Conservation (phyloP, 2,888 invertebrate genomes). For the Clunio marinus region DNA sequence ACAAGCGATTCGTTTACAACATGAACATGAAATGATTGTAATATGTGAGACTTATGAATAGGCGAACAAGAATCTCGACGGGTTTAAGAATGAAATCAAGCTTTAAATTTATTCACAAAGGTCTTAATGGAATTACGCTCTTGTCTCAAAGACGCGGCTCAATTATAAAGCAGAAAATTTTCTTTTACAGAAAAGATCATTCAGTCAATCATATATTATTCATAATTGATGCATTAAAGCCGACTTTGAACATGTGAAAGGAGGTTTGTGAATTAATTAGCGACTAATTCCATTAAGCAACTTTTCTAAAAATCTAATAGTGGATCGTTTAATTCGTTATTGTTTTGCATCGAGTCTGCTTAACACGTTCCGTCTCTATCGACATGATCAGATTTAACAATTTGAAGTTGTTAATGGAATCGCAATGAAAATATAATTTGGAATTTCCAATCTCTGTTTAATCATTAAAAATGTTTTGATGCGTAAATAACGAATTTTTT, state of each 20-base stretch:
- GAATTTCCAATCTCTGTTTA: too few species aligned
- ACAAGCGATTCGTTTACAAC: slow-evolving; percentile 1
- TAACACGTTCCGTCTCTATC: too few species aligned
- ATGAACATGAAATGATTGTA: slow-evolving; percentile 25
- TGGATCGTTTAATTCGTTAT: too few species aligned
- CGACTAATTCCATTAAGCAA: slow-evolving; percentile 22
- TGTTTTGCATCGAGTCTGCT: too few species aligned
- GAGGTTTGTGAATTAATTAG: slow-evolving; percentile 16
- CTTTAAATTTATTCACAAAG: background rate
- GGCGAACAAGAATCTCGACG: slow-evolving; percentile 4
- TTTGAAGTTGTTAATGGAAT: too few species aligned
- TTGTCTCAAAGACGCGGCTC: slow-evolving; percentile 1
- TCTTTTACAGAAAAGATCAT: background rate
- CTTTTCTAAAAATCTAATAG: too few species aligned
- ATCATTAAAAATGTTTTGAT: too few species aligned
- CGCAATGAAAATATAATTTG: too few species aligned
- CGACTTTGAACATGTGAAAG: background rate
- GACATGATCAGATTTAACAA: too few species aligned
- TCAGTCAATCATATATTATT: slow-evolving; percentile 9
- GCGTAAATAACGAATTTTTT: too few species aligned
- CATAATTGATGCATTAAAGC: slow-evolving; percentile 18
- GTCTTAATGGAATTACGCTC: slow-evolving; percentile 2
- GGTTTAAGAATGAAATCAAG: background rate
- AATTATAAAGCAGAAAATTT: slow-evolving; percentile 1
- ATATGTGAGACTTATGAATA: slow-evolving; percentile 6